A percentile compares a stretch with the other conserved stretches of the same genome.
phyloP scores from a whole-genome alignment of 35 echinoderm and acorn worm species.

The Ophiothrix spiculata region DNA sequence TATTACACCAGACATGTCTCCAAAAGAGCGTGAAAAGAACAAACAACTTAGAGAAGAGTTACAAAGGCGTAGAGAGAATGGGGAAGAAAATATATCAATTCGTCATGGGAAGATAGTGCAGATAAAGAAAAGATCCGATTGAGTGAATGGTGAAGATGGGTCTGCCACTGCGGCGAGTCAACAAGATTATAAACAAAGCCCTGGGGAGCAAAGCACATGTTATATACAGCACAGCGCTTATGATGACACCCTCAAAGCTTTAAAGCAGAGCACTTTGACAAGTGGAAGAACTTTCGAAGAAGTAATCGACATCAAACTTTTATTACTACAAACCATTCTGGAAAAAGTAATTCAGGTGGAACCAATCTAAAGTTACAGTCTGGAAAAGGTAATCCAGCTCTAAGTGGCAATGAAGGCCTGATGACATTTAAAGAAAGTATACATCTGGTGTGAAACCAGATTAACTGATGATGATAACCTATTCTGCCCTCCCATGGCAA shows the following conservation, averaged over 20 bases:
- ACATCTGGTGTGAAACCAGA: too few species aligned
- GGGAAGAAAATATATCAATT: not conserved
- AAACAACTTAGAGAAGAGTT: not conserved
- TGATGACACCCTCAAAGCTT: not conserved
- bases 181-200: too few species aligned
- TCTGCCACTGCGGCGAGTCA: not conserved
- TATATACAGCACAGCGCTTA: not conserved
- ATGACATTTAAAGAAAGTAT: too few species aligned
- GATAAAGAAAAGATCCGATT: not conserved
- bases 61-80: not conserved
- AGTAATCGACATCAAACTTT: not conserved
- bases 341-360: not conserved
- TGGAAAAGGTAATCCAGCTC: not conserved
- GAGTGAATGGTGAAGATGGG: not conserved
- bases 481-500: too few species aligned
- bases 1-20: not conserved
- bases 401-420: not conserved
- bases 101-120: not conserved
- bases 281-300: too few species aligned
- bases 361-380: not conserved
- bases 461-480: too few species aligned
- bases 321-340: not conserved
- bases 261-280: not conserved
- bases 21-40: not conserved
- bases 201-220: too few species aligned